Base-by-base conservation (phyloP, 2,113 vertebrate genomes). In the Channa maculata region DNA sequence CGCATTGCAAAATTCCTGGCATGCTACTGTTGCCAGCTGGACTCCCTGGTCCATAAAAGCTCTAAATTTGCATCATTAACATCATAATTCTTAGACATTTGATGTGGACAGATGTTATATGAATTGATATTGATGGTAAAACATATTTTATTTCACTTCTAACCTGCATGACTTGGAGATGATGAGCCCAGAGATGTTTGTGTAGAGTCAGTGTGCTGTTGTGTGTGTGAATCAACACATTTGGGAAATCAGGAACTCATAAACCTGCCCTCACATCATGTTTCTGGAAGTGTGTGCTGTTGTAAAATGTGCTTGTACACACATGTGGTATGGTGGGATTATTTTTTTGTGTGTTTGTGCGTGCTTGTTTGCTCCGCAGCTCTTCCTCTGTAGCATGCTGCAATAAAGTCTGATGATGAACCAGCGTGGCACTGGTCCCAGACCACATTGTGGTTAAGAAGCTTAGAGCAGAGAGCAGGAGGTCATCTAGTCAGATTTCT, bases 401-500 rank as follows among this genome's bases (percentile, higher is more conserved):
- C 82, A 53, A 54, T 64, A 59, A 61, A 69, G 78, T 67, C 46
- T 67, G 65, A 66, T 66, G 77, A 85, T 66, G 66, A 87, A 77
- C 80, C 68, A 66, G 63, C 14, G 4, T 92, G 86, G 82, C 87
- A 77, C 61, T 5, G 48, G 72, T 89, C 86, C 85, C 87, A 80
- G 77, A 65, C 62, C 50, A 60, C 84, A 84, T 45, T 73, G 70
- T 82, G 81, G 71, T 65, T 91, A 92, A 92, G 87, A 77, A 90
- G 89, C 87, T 92, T 92, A 92, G 77, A 81, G 76, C 46, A 2
- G 12, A 65, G 78, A 82, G 77, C 69, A 83, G 71, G 41, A 74
- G 82, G 86, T 86, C 78, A 87, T 78, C 78, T 75, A 60, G 80
- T 77, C 84, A 75, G 71, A 86, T 83, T 83, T 86, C 82, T 92